Conservation (phyloP, 2,797 vertebrate species). For the Dipus sagitta region DNA sequence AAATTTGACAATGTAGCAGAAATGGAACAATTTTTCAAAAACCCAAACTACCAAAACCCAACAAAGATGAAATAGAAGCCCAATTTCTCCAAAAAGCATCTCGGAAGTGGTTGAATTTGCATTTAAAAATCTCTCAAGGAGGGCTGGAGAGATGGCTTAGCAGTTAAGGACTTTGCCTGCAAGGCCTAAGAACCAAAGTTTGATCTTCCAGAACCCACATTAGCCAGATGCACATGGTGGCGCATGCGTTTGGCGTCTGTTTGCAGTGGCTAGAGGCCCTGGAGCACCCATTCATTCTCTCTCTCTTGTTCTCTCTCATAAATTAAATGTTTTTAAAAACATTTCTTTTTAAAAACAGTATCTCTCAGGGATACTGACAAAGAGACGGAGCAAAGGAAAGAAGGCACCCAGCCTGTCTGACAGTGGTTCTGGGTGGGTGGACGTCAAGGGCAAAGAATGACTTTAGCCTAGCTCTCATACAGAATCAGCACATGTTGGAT, state of each 20-base stretch:
- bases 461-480: accelerated
- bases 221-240: no score
- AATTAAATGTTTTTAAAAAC: no score
- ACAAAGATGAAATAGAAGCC: not conserved
- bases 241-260: no score
- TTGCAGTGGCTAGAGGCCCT: no score
- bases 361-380: not conserved
- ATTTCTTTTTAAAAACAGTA: no score
- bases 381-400: not conserved
- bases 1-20: not conserved
- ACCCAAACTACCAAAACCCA: not conserved
- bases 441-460: not conserved
- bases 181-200: no score
- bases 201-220: no score
- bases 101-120: not conserved
- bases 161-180: no score
- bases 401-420: no score
- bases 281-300: no score
- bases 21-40: not conserved
- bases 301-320: no score
- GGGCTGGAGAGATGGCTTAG: no score
- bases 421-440: not conserved
- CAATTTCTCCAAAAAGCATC: not conserved
- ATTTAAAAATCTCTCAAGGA: not conserved
- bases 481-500: not conserved